A percentile compares a stretch with the other conserved stretches of the same genome.
These are phyloP conservation scores for Mallotus villosus DNA, from an alignment of 2,797 vertebrate species.

Conservation along the genomic window DNA sequence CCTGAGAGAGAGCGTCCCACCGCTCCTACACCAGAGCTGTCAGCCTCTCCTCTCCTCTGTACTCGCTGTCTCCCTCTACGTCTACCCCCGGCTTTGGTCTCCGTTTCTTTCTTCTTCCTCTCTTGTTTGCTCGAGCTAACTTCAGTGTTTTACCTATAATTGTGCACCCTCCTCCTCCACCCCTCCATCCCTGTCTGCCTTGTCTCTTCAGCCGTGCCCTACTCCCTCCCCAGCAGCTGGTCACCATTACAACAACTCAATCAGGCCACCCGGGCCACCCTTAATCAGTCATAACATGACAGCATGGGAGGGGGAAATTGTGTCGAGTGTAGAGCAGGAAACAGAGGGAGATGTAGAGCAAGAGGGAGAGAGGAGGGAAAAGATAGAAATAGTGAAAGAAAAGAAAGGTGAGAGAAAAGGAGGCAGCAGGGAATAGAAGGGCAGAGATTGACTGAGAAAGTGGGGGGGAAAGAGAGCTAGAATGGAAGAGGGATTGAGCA, in stretches of 20 bases:
- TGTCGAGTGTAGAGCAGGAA: constrained; percentile 31
- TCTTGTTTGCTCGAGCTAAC: constrained; percentile 28
- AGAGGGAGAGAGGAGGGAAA: constrained; percentile 20
- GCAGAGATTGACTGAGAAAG: not conserved
- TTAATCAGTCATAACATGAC: constrained; percentile 54
- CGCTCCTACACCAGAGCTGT: not conserved
- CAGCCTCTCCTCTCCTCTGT: constrained; percentile 1
- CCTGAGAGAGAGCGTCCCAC: no score
- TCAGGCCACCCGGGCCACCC: constrained; percentile 33
- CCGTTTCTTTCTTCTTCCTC: constrained; percentile 5
- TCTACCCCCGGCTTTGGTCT: no score
- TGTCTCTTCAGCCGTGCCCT: constrained; percentile 36
- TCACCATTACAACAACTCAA: constrained; percentile 45
- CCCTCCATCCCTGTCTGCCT: constrained; percentile 27
- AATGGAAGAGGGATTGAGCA: constrained; percentile 32
- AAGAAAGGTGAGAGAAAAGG: constrained; percentile 7
- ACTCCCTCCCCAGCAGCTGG: constrained; percentile 56
- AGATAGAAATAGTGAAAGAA: constrained; percentile 16
- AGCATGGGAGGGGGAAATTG: constrained; percentile 32
- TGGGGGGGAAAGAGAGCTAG: constrained; percentile 1
- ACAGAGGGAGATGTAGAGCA: constrained; percentile 20
- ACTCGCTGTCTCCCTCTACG: not conserved
- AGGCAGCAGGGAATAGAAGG: not conserved
- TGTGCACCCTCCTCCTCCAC: constrained; percentile 10
- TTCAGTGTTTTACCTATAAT: constrained; percentile 16